Evolutionary conservation across 2,113 vertebrate genomes (phyloP).

Genomic region (Peromyscus maniculatus): DNA sequence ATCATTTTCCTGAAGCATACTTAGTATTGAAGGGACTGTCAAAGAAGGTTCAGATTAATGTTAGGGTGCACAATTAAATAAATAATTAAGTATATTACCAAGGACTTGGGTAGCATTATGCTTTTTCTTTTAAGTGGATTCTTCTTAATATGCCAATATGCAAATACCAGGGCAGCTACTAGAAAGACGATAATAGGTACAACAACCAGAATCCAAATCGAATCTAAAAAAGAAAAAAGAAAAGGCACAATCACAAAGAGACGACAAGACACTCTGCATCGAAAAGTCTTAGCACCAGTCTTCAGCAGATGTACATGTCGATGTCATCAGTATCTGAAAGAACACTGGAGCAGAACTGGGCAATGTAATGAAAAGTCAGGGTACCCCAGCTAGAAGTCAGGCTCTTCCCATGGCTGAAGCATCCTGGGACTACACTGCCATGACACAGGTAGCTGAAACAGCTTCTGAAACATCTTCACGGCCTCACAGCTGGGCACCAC

Average conservation of each 20-base stretch:
- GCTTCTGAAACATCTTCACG: neutral
- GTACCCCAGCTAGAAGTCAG: neutral
- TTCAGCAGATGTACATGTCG: neutral
- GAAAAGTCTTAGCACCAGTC: neutral
- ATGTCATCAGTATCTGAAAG: neutral
- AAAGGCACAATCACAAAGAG: neutral
- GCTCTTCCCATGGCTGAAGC: neutral
- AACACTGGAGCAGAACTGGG: neutral
- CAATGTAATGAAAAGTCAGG: neutral
- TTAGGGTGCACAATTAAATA: conserved; percentile 25
- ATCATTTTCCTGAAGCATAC: neutral
- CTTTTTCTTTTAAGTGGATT: conserved; percentile 62
- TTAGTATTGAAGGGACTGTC: neutral
- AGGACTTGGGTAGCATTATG: conserved; percentile 86
- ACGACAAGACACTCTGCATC: neutral
- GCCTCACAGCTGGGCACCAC: neutral
- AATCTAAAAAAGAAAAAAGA: conserved; percentile 52
- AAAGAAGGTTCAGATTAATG: conserved; percentile 22
- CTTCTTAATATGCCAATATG: conserved; percentile 58
- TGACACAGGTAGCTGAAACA: neutral
- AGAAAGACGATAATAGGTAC: neutral
- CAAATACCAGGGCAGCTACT: fast-evolving
- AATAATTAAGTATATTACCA: conserved; percentile 85
- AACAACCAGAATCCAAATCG: conserved; percentile 66
- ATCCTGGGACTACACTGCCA: neutral